phyloP scores from a whole-genome alignment of 1,140 invertebrate genomes.

The Melipona quadrifasciata region DNA sequence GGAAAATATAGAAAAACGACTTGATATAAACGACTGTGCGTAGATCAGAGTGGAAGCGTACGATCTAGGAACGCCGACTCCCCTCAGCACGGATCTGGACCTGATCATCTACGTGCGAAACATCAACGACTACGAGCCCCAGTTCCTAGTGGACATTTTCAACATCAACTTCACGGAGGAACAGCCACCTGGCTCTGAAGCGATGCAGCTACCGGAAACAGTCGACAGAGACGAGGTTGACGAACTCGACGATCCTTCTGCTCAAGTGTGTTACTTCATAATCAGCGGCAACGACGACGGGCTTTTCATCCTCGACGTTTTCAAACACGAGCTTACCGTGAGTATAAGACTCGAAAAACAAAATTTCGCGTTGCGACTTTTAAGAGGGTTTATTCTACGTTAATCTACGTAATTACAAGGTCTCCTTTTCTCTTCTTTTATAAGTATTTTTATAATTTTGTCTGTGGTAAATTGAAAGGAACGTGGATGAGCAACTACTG shows the following conservation, averaged over 20 bases:
- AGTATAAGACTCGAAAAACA: conserved; percentile 43
- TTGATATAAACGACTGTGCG: conserved; percentile 46
- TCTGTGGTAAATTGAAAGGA: too few species aligned
- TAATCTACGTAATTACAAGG: too few species aligned
- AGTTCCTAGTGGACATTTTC: conserved; percentile 90
- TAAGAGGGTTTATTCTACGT: too few species aligned
- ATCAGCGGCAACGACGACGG: conserved; percentile 89
- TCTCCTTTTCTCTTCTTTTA: too few species aligned
- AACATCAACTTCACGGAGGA: conserved; percentile 92
- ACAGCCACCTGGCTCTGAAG: conserved; percentile 85
- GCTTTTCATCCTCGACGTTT: conserved; percentile 88
- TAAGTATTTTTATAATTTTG: too few species aligned
- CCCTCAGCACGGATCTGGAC: conserved; percentile 93
- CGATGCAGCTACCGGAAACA: conserved; percentile 88
- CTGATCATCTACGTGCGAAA: conserved; percentile 94
- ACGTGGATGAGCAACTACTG: too few species aligned
- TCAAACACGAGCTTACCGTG: conserved; percentile 87
- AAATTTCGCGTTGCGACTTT: not conserved
- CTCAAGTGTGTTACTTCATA: conserved; percentile 94
- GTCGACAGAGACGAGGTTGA: conserved; percentile 93
- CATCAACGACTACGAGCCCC: conserved; percentile 94
- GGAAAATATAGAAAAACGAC: not conserved
- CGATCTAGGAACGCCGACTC: conserved; percentile 92
- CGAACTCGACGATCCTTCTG: conserved; percentile 88
- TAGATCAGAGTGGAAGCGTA: conserved; percentile 95